phyloP scores from a whole-genome alignment of 2,113 vertebrate species.

The Rhagologus leucostigma region DNA sequence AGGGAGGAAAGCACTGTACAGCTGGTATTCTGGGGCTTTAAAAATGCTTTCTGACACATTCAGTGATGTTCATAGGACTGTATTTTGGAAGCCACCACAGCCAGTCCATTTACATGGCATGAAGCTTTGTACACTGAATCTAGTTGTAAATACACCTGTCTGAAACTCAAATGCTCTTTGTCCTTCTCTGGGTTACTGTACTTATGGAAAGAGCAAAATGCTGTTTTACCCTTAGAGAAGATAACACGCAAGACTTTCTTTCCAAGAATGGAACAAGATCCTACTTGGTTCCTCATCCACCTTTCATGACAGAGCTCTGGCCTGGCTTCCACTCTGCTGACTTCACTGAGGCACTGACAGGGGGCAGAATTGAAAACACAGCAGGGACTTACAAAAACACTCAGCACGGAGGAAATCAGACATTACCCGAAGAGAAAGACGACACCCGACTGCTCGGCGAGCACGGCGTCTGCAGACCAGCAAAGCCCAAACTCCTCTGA shows the following conservation, averaged over 20 bases:
- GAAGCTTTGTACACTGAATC: neutral
- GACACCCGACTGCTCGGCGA: slow-evolving; percentile 77
- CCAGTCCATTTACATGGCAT: neutral
- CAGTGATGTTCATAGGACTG: neutral
- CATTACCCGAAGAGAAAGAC: slow-evolving; percentile 81
- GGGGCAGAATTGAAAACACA: neutral
- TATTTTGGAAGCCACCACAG: neutral
- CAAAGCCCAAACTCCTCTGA: slow-evolving; percentile 83
- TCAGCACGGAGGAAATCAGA: neutral
- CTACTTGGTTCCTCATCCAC: neutral
- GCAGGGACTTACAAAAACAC: neutral
- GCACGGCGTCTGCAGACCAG: slow-evolving; percentile 78
- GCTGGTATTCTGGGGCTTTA: neutral
- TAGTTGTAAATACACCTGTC: neutral
- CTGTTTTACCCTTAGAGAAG: neutral
- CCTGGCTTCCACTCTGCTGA: neutral
- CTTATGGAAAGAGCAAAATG: neutral
- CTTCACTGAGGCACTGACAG: accelerated
- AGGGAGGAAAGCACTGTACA: neutral
- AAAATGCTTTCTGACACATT: neutral
- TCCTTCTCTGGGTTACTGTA: neutral
- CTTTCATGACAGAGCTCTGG: neutral
- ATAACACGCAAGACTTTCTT: neutral
- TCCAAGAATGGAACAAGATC: neutral
- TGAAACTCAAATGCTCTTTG: neutral